A percentile compares a stretch with the other conserved stretches of the same genome.
Evolutionary conservation across 2,113 vertebrate genomes (phyloP).

Genomic region (Cavia aperea): DNA sequence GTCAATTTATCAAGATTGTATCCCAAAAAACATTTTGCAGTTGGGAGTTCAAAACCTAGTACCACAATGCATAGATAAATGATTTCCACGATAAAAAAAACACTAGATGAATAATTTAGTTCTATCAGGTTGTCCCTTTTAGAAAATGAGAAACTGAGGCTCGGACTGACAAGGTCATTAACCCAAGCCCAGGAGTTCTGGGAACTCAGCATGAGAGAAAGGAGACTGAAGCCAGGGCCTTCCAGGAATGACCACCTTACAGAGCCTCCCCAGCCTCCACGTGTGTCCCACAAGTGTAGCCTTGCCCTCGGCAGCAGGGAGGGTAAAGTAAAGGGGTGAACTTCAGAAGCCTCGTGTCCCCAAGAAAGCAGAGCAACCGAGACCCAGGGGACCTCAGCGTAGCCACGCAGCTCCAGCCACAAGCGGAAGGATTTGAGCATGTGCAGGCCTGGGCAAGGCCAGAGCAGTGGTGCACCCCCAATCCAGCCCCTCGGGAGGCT

Average conservation of each 20-base stretch:
- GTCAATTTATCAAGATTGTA: not conserved
- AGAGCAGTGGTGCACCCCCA: not conserved
- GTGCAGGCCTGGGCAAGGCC: not conserved
- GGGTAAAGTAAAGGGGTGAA: rapidly evolving
- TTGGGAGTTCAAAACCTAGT: not conserved
- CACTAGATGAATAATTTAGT: not conserved
- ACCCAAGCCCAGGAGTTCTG: not conserved
- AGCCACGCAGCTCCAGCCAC: not conserved
- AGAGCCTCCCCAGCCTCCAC: not conserved
- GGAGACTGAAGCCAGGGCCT: not conserved
- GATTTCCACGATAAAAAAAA: not conserved
- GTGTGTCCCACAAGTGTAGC: not conserved
- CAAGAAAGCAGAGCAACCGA: not conserved
- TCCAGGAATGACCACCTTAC: not conserved
- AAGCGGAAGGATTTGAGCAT: not conserved
- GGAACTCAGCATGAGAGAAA: not conserved
- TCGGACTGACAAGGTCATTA: not conserved
- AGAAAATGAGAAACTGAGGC: not conserved
- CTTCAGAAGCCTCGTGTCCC: not conserved
- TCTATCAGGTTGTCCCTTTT: not conserved
- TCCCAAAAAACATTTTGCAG: not conserved
- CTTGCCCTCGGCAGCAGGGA: not conserved
- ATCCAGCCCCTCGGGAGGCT: not conserved
- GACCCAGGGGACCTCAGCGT: not conserved
- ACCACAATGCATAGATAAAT: not conserved